These are phyloP conservation scores for Odontomachus brunneus DNA, from an alignment of 1,140 invertebrate genomes.

Conservation along the genomic window DNA sequence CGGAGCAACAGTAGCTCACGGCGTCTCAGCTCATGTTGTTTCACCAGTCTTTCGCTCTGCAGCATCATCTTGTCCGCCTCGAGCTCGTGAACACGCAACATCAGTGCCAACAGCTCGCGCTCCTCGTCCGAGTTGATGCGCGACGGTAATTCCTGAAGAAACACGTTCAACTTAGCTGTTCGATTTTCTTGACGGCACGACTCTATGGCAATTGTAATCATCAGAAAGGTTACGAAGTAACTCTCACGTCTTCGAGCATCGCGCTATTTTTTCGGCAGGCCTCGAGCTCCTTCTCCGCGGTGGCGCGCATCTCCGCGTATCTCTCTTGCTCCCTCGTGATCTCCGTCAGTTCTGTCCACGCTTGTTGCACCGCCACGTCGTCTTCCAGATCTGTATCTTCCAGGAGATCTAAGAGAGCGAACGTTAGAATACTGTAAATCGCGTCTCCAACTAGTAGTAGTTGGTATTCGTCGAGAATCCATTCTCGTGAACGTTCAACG, in stretches of 20 bases:
- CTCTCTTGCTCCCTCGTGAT: constrained; percentile 94
- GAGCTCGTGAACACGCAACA: constrained; percentile 95
- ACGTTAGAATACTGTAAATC: not conserved
- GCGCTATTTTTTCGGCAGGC: constrained; percentile 90
- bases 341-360: constrained; percentile 93
- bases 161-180: no score
- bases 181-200: no score
- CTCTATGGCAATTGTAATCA: no score
- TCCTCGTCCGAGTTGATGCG: constrained; percentile 94
- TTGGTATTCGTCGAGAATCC: no score
- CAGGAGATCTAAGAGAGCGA: constrained; percentile 65
- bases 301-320: constrained; percentile 90
- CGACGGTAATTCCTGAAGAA: constrained; percentile 91
- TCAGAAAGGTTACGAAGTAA: not conserved
- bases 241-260: constrained; percentile 92
- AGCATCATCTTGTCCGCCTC: constrained; percentile 96
- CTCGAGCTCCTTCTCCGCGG: constrained; percentile 92
- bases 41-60: constrained; percentile 93
- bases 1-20: constrained; percentile 93
- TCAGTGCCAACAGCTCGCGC: constrained; percentile 92
- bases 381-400: constrained; percentile 86
- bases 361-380: constrained; percentile 91
- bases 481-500: no score
- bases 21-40: constrained; percentile 93
- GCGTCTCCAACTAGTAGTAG: no score